phyloP scores from a whole-genome alignment of 2,113 vertebrate genomes.

The Passer montanus region DNA sequence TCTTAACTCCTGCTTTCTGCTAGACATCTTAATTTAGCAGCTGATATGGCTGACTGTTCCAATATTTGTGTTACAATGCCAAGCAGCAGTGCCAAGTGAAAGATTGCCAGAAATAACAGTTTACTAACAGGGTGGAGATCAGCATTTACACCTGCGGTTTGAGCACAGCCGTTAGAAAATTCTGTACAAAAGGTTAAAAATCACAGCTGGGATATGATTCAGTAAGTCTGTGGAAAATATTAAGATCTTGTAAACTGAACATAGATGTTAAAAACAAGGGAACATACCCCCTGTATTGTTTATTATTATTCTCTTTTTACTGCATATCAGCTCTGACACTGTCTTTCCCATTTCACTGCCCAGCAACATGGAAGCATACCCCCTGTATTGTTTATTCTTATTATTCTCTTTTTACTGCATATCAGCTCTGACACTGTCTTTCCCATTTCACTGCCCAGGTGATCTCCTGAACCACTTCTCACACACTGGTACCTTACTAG shows the following conservation, averaged over 20 bases:
- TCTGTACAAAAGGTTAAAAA: conserved; percentile 37
- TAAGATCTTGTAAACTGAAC: background rate
- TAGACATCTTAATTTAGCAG: conserved; percentile 39
- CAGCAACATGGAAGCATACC: background rate
- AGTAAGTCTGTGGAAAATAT: background rate
- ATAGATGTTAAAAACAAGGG: background rate
- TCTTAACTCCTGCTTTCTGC: background rate
- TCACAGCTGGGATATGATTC: background rate
- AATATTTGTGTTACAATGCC: conserved; percentile 28
- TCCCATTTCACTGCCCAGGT: background rate
- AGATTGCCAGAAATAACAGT: conserved; percentile 37
- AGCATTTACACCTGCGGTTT: background rate
- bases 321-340: background rate
- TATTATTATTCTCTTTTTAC: background rate
- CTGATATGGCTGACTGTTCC: background rate
- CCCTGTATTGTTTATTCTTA: background rate
- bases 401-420: background rate
- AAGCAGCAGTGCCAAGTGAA: conserved; percentile 9
- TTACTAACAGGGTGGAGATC: background rate
- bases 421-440: background rate
- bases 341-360: background rate
- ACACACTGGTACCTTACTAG: background rate
- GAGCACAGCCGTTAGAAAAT: background rate
- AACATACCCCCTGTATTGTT: background rate
- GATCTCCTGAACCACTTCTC: background rate